Percentiles rank a stretch among this genome's conserved stretches.
Evolutionary conservation across 2,888 invertebrate species (phyloP).

Genomic region (Embidobia sp.): DNA sequence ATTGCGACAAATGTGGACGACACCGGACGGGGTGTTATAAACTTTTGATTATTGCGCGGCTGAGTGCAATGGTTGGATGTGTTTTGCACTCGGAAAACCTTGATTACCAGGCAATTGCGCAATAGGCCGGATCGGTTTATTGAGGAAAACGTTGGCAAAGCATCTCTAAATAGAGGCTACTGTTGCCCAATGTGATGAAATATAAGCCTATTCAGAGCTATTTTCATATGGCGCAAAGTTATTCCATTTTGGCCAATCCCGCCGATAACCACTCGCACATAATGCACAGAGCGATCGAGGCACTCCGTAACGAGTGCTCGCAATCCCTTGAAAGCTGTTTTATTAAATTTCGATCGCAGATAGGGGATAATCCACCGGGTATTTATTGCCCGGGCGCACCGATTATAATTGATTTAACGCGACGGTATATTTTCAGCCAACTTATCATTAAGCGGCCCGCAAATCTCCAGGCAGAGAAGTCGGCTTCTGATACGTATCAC

Average conservation of each 20-base stretch:
- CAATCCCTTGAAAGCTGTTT: conserved; percentile 12
- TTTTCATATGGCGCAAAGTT: conserved; percentile 33
- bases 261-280: conserved; percentile 16
- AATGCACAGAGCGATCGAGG: conserved; percentile 7
- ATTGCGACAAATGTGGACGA: conserved; percentile 28
- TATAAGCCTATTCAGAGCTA: conserved; percentile 25
- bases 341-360: conserved; percentile 18
- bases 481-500: conserved; percentile 17
- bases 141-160: conserved; percentile 40
- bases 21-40: conserved; percentile 28
- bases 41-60: conserved; percentile 37
- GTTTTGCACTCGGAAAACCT: conserved; percentile 33
- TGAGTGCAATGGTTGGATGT: conserved; percentile 25
- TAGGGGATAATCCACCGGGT: conserved; percentile 25
- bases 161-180: conserved; percentile 26
- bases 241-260: conserved; percentile 22
- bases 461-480: conserved; percentile 14
- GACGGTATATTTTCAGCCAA: conserved; percentile 11
- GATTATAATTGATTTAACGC: conserved; percentile 27
- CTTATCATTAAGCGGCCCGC: conserved; percentile 20
- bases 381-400: conserved; percentile 17
- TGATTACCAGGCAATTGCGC: conserved; percentile 32
- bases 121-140: conserved; percentile 28
- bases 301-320: not conserved
- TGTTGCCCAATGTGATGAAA: conserved; percentile 20